A percentile compares a stretch with the other conserved stretches of the same genome.
Evolutionary conservation across 2,797 vertebrate genomes (phyloP).

Genomic region (Falco concolor): DNA sequence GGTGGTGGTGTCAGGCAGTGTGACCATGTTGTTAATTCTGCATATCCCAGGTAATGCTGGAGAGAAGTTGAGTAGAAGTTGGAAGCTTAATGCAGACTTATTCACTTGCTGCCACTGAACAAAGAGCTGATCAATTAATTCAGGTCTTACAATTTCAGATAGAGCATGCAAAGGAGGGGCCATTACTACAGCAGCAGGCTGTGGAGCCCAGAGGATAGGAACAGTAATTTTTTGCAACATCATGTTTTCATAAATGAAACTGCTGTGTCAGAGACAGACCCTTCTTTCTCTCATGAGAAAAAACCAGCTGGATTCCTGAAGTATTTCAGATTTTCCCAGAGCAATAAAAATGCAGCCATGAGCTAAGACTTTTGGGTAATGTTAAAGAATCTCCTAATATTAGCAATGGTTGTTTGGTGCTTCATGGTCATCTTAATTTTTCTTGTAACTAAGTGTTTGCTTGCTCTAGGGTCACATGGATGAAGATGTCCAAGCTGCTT

Average conservation of each 20-base stretch:
- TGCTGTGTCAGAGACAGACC: background rate
- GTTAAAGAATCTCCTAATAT: background rate
- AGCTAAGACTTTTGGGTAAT: background rate
- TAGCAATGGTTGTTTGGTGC: background rate
- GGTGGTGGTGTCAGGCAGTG: background rate
- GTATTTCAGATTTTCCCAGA: background rate
- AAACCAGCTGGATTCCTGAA: background rate
- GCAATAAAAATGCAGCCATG: background rate
- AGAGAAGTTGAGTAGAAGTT: background rate
- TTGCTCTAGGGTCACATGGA: constrained; percentile 93
- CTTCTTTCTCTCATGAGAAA: background rate
- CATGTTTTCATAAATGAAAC: fast-evolving
- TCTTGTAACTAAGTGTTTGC: background rate
- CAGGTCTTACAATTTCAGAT: background rate
- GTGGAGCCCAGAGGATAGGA: background rate
- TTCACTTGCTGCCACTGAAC: background rate
- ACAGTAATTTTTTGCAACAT: background rate
- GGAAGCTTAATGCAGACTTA: background rate
- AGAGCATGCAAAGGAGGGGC: background rate
- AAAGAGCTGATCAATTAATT: background rate
- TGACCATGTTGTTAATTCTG: background rate
- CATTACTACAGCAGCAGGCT: background rate
- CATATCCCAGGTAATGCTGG: background rate
- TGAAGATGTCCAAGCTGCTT: constrained; percentile 94
- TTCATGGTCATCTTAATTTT: background rate